Conservation (phyloP, 2,888 invertebrate species). For the Drosophila dives region DNA sequence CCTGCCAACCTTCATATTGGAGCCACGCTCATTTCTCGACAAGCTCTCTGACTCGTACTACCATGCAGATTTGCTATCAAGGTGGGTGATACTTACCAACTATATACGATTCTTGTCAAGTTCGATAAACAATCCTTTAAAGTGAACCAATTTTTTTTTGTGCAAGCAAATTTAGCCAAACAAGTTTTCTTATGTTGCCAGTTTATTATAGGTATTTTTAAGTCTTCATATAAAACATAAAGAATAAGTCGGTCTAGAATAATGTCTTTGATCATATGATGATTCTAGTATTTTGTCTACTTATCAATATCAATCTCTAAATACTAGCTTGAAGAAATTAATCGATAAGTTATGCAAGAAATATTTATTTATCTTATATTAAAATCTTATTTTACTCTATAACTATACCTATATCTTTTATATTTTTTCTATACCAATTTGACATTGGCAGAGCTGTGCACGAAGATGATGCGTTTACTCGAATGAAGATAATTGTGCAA, state of each 20-base stretch:
- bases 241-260: not conserved
- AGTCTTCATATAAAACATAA: not conserved
- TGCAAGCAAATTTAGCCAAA: not conserved
- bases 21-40: conserved; percentile 96
- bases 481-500: conserved; percentile 94
- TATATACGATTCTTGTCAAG: not conserved
- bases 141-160: fast-evolving
- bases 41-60: conserved; percentile 97
- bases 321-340: not conserved
- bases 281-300: not conserved
- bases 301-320: not conserved
- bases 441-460: conserved; percentile 88
- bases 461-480: conserved; percentile 94
- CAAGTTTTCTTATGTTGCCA: not conserved
- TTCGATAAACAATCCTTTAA: not conserved
- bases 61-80: conserved; percentile 94
- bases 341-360: not conserved
- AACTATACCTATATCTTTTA: not conserved
- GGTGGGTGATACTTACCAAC: conserved; percentile 86
- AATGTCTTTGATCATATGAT: not conserved
- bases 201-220: not conserved
- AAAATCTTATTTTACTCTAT: not conserved
- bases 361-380: not conserved
- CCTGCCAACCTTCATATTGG: conserved; percentile 96
- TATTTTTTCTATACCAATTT: not conserved